Conservation (phyloP, 1,140 invertebrate genomes). For the Stegodyphus dumicola region DNA sequence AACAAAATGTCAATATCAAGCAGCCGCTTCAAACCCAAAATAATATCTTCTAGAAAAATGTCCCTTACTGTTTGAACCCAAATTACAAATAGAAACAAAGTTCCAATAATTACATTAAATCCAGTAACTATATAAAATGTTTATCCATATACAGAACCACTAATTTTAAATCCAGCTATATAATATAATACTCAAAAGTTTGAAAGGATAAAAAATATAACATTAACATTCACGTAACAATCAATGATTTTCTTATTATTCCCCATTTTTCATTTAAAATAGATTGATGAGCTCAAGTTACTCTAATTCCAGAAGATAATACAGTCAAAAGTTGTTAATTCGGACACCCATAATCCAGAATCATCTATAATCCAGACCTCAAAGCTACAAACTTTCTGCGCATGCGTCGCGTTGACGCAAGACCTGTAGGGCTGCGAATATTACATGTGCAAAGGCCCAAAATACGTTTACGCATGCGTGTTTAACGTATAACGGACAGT, state of each 20-base stretch:
- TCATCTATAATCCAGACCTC: conserved; percentile 75
- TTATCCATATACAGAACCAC: conserved; percentile 75
- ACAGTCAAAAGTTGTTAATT: too few species aligned
- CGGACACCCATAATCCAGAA: too few species aligned
- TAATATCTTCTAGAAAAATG: conserved; percentile 75
- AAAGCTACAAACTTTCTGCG: conserved; percentile 76
- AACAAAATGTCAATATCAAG: conserved; percentile 82
- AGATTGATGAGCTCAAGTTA: conserved; percentile 73
- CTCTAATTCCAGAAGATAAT: conserved; percentile 72
- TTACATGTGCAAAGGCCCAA: too few species aligned
- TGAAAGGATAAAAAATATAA: conserved; percentile 71
- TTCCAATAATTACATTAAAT: conserved; percentile 80
- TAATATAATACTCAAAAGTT: conserved; percentile 68
- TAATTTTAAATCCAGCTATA: conserved; percentile 71
- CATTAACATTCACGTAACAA: conserved; percentile 72
- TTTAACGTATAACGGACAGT: too few species aligned
- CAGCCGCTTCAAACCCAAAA: conserved; percentile 77
- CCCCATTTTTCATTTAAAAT: conserved; percentile 71
- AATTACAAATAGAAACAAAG: conserved; percentile 74
- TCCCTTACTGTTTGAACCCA: conserved; percentile 70
- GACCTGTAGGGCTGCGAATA: too few species aligned
- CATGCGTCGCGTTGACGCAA: too few species aligned
- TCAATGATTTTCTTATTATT: conserved; percentile 69
- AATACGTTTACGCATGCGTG: too few species aligned
- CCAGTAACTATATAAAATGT: conserved; percentile 79